These are phyloP conservation scores for Rhizoglyphus robini DNA, from an alignment of 1,140 invertebrate genomes.

Conservation along the genomic window DNA sequence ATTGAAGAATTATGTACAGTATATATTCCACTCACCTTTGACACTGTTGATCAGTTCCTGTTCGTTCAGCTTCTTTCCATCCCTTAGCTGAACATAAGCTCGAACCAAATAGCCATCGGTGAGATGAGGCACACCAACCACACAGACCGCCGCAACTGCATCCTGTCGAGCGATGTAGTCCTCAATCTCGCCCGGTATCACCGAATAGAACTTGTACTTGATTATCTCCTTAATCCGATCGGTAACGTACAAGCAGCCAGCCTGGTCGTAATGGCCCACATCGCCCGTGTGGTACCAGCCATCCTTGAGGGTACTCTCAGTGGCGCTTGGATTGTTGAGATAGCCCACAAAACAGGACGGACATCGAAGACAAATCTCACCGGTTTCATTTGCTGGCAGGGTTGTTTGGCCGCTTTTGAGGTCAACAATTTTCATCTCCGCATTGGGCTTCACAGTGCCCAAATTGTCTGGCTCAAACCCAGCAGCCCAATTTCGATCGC, in stretches of 20 bases:
- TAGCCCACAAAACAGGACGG: constrained; percentile 47
- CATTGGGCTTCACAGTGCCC: background rate
- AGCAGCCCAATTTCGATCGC: background rate
- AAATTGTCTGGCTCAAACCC: background rate
- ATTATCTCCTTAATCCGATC: constrained; percentile 30
- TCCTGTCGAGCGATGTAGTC: constrained; percentile 53
- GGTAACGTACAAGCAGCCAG: constrained; percentile 28
- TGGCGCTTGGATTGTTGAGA: constrained; percentile 55
- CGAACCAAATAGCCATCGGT: constrained; percentile 73
- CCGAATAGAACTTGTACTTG: constrained; percentile 28
- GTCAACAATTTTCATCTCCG: constrained; percentile 30
- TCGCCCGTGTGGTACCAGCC: constrained; percentile 57
- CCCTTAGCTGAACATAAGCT: constrained; percentile 26
- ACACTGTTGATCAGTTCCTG: constrained; percentile 21
- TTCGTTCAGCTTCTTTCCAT: constrained; percentile 11
- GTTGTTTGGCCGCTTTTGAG: constrained; percentile 28
- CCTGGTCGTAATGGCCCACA: constrained; percentile 28
- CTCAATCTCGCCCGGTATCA: constrained; percentile 29
- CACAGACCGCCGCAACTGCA: constrained; percentile 64
- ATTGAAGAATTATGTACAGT: no score
- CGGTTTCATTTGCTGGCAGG: constrained; percentile 27
- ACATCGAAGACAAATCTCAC: constrained; percentile 34
- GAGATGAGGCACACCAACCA: constrained; percentile 70
- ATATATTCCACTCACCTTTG: no score
- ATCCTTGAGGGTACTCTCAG: constrained; percentile 50